Base-by-base conservation (phyloP, 2,797 vertebrate genomes). In the Pogonophryne albipinna region DNA sequence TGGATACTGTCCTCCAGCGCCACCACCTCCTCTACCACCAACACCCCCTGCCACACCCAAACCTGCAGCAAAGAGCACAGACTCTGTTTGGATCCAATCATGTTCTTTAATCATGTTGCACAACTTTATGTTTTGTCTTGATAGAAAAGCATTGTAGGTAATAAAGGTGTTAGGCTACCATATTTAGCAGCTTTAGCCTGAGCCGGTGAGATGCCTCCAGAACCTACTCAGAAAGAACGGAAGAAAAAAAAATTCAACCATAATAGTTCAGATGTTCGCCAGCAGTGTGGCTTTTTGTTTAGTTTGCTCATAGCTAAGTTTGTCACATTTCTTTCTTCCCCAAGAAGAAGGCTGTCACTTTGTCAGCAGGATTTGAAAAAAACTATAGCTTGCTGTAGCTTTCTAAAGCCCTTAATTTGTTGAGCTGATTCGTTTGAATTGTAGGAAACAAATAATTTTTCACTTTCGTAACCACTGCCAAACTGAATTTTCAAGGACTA, bases 121-220 rank as follows among this genome's bases (percentile, higher is more conserved):
- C 31, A 64, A 38, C 51, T 20, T 41, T 77, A 6, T 2, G n/a
- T 16, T 7, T 3, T 19, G 1, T 50, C 1, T 57, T 44, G 14
- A 55, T 8, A 13, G 20, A 49, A 66, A 42, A 5, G 53, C 46
- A 46, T 16, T 79, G 2, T 58, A 55, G 20, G 49, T 15, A 19
- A 53, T 88, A 3, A 66, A n/a, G 66, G 19, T 41, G 6, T 92
- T 83, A 47, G 5, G 3, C 2, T 80, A 97, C 96, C 96, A 0
- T 95, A 97, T 94, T 97, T 97, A 57, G 96, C 96, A 89, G 96
- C 96, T 93, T 95, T 98, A 42, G 96, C 95, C 80, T 97, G 97
- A 66, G 95, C 96, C 53, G 85, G 89, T 61, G 95, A 94, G 16
- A 95, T 86, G 50, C 92, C 96, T 0, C 95, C 94, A 23, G 34